phyloP scores from a whole-genome alignment of 2,888 invertebrate genomes.

The Drosophila ustulata region DNA sequence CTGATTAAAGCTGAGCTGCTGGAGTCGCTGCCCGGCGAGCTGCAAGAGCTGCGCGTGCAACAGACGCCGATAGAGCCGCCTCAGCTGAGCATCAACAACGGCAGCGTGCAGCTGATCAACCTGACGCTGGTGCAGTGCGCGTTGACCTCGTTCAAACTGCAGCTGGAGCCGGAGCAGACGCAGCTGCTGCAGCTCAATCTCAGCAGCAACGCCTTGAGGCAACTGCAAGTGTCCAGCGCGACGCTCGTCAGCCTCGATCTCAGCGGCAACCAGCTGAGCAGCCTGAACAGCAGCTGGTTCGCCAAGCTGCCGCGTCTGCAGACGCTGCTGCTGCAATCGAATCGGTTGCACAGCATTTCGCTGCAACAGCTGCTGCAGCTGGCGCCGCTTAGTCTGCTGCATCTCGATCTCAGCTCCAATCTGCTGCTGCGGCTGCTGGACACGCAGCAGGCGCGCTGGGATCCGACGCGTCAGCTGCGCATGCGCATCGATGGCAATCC shows the following conservation, averaged over 20 bases:
- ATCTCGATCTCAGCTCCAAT: constrained; percentile 72
- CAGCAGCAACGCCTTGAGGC: constrained; percentile 72
- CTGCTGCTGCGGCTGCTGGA: constrained; percentile 55
- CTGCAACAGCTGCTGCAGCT: constrained; percentile 51
- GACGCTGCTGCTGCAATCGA: constrained; percentile 62
- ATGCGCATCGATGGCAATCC: constrained; percentile 81
- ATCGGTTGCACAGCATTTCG: constrained; percentile 65
- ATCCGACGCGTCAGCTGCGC: constrained; percentile 53
- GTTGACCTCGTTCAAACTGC: constrained; percentile 52
- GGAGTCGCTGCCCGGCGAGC: constrained; percentile 61
- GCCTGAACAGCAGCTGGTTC: constrained; percentile 69
- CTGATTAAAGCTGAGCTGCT: constrained; percentile 59
- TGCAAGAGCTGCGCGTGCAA: constrained; percentile 60
- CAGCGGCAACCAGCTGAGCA: constrained; percentile 73
- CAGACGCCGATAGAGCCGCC: constrained; percentile 60
- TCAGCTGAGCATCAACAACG: constrained; percentile 32
- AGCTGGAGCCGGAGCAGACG: constrained; percentile 37
- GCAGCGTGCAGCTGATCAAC: constrained; percentile 53
- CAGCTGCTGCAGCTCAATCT: constrained; percentile 70
- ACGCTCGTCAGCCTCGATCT: constrained; percentile 74
- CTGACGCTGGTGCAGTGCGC: constrained; percentile 70
- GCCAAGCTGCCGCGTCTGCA: constrained; percentile 58
- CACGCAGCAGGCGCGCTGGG: constrained; percentile 22
- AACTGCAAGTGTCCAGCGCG: constrained; percentile 29
- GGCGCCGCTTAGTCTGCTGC: constrained; percentile 31